phyloP scores from a whole-genome alignment of 1,140 invertebrate species.

The Heliconius himera region DNA sequence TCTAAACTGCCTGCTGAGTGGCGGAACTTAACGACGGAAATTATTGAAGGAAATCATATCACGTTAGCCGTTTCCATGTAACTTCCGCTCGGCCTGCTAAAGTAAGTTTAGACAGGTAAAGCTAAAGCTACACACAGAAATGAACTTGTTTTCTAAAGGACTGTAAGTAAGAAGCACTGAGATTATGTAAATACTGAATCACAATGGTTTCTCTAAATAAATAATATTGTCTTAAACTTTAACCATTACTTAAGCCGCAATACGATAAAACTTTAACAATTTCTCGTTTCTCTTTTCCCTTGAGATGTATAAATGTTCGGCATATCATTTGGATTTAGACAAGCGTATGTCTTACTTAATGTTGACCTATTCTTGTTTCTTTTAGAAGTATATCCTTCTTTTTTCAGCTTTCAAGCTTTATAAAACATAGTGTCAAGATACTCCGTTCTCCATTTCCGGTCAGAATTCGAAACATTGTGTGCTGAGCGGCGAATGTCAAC shows the following conservation, averaged over 20 bases:
- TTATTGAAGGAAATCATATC: no score
- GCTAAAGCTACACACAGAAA: no score
- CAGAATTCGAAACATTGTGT: no score
- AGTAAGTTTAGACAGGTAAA: no score
- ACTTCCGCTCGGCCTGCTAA: no score
- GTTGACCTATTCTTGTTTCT: not conserved
- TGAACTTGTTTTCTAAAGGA: no score
- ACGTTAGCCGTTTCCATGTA: no score
- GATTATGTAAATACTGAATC: not conserved
- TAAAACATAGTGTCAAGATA: no score
- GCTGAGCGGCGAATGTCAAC: no score
- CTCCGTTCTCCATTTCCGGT: no score
- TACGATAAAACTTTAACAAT: conserved; percentile 9
- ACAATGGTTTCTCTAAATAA: not conserved
- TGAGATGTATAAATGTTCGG: conserved; percentile 2
- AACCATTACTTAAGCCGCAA: not conserved
- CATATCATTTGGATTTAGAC: not conserved
- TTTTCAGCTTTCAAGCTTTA: not conserved
- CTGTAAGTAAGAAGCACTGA: not conserved
- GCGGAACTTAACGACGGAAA: no score
- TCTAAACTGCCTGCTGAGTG: no score
- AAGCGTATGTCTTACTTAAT: not conserved
- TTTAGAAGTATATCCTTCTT: not conserved
- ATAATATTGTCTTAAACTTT: not conserved
- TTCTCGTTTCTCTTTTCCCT: not conserved